Evolutionary conservation across 1,140 invertebrate genomes (phyloP).

Genomic region (Drosophila tristis): DNA sequence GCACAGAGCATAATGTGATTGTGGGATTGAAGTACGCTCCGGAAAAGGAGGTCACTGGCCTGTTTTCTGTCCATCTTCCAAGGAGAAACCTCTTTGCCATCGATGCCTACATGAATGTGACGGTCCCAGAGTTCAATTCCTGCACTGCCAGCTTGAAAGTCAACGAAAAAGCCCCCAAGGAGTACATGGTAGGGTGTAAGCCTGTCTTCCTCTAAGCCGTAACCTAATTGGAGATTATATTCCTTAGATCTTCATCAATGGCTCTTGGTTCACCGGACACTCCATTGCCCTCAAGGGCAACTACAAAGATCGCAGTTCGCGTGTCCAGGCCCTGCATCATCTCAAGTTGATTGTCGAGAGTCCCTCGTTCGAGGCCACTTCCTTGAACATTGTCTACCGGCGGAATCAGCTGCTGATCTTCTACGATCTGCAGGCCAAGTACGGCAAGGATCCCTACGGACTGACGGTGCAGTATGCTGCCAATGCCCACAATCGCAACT

Average conservation of each 20-base stretch:
- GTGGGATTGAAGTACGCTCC: constrained; percentile 81
- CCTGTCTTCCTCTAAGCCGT: too few species aligned
- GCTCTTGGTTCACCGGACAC: constrained; percentile 92
- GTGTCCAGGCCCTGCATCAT: constrained; percentile 86
- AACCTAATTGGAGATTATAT: too few species aligned
- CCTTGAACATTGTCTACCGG: constrained; percentile 86
- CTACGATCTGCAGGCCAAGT: constrained; percentile 71
- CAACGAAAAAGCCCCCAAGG: constrained; percentile 85
- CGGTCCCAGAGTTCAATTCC: constrained; percentile 87
- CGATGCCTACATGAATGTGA: constrained; percentile 87
- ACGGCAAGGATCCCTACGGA: constrained; percentile 77
- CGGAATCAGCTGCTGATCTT: constrained; percentile 83
- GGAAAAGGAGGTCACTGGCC: constrained; percentile 86
- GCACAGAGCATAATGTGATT: constrained; percentile 83
- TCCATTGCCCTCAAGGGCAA: constrained; percentile 88
- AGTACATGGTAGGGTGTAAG: constrained; percentile 85
- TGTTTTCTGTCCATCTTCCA: constrained; percentile 85
- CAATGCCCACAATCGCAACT: constrained; percentile 84
- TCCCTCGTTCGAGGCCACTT: constrained; percentile 88
- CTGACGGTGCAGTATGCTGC: constrained; percentile 70
- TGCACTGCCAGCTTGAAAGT: constrained; percentile 86
- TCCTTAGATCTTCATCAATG: constrained; percentile 87
- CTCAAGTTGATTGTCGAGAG: constrained; percentile 89
- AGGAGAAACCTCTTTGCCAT: constrained; percentile 85
- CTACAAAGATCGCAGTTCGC: constrained; percentile 89